Base-by-base conservation (phyloP, 2,797 vertebrate genomes). In the Linurgus olivaceus region DNA sequence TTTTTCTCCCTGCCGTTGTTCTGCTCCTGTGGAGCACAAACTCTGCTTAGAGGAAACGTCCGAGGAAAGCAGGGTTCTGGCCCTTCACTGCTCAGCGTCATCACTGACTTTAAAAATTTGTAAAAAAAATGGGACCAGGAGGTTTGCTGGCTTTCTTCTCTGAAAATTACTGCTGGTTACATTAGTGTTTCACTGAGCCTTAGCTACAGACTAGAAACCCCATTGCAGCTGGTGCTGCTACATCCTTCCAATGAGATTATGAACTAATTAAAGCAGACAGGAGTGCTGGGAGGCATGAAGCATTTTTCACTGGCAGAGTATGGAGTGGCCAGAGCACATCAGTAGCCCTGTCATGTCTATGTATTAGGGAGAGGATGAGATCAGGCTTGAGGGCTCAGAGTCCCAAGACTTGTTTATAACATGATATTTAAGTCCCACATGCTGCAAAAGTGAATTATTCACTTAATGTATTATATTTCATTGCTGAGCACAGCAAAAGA, bases 371-470 rank as follows among this genome's bases (percentile, higher is more conserved):
- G 35, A 80, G 21, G 85, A 78, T 24, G 11, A 94, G 25, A 28
- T 88, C 29, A 47, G 14, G 13, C 77, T 81, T 78, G 48, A 86
- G 73, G 48, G 25, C 33, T 71, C 1, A 0, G 31, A 68, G 7
- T 42, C 42, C 77, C n/a, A 29, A 47, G 44, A 37, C 20, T 74
- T 83, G 10, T 84, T 88, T 88, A 54, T 75, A 75, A 68, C 12
- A 47, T 24, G 70, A 13, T 54, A 45, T 54, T 71, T 84, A 75
- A 78, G 47, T 88, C 42, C 14, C n/a, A 86, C 73, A 33, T 20
- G 37, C 58, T 89, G 31, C 42, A 59, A 31, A 63, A 91, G 54
- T 59, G 25, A 96, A 86, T 50, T 6, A 70, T 81, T 72, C 71
- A 63, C 66, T 78, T 77, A 37, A 33, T 31, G 26, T 52, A 35